These are phyloP conservation scores for Tribolium freemani DNA, from an alignment of 2,888 invertebrate genomes.

Conservation along the genomic window DNA sequence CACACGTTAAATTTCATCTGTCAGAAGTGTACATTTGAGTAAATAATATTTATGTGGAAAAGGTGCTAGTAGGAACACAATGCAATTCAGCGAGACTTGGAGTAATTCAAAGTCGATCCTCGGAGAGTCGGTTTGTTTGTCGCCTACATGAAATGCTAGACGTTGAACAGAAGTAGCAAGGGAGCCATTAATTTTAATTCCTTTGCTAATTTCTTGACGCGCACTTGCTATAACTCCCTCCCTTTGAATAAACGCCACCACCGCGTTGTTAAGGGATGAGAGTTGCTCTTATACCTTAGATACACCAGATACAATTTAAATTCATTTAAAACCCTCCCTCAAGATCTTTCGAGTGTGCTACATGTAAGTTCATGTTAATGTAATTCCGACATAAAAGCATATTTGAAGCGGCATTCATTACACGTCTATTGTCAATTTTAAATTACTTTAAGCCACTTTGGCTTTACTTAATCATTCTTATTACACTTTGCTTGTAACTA, in stretches of 20 bases:
- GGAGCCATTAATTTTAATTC: slow-evolving; percentile 52
- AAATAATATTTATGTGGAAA: slow-evolving; percentile 28
- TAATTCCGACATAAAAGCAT: slow-evolving; percentile 38
- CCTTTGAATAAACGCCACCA: slow-evolving; percentile 44
- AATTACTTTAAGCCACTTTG: neutral
- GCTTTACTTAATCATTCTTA: neutral
- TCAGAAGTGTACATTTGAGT: slow-evolving; percentile 29
- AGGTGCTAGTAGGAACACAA: slow-evolving; percentile 12
- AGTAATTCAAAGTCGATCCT: slow-evolving; percentile 34
- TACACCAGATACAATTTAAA: slow-evolving; percentile 44
- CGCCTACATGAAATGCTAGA: slow-evolving; percentile 44
- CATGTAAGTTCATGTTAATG: slow-evolving; percentile 39
- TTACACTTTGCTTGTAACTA: neutral
- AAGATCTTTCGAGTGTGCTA: slow-evolving; percentile 32
- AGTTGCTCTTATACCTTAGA: slow-evolving; percentile 37
- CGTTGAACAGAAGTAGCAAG: slow-evolving; percentile 47
- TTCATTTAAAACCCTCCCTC: slow-evolving; percentile 37
- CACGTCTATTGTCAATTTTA: slow-evolving; percentile 6
- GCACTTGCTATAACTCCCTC: slow-evolving; percentile 41
- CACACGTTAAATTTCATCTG: slow-evolving; percentile 24
- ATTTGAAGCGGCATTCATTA: slow-evolving; percentile 24
- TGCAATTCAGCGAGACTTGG: slow-evolving; percentile 3
- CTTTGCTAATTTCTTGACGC: slow-evolving; percentile 52
- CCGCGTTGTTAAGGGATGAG: slow-evolving; percentile 42
- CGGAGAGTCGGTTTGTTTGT: slow-evolving; percentile 42